These are phyloP conservation scores for Ceratitis capitata DNA, from an alignment of 1,140 invertebrate genomes.

Conservation along the genomic window DNA sequence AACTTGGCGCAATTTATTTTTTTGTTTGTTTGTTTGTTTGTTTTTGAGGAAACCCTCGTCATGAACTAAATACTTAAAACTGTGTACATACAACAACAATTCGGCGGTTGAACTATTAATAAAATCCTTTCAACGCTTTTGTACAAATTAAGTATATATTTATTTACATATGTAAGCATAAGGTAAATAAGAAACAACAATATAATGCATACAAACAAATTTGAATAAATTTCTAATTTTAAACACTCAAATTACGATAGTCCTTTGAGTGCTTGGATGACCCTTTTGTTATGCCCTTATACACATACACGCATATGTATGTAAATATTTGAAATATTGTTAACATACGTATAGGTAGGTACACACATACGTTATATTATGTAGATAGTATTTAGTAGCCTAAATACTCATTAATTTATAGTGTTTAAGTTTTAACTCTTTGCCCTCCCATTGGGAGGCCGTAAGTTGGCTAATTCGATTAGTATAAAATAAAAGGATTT, in stretches of 20 bases:
- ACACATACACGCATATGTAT: background rate
- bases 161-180: background rate
- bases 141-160: background rate
- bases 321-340: too few species aligned
- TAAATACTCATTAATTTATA: background rate
- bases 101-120: background rate
- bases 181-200: too few species aligned
- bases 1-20: slow-evolving; percentile 1
- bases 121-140: background rate
- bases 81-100: background rate
- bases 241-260: background rate
- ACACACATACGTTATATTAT: too few species aligned
- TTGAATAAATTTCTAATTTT: background rate
- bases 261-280: background rate
- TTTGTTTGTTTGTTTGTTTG: too few species aligned
- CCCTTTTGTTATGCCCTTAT: background rate
- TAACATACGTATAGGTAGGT: too few species aligned
- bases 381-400: background rate
- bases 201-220: too few species aligned
- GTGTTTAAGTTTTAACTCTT: background rate
- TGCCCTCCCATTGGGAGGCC: background rate
- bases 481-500: background rate
- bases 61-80: background rate
- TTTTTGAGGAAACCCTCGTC: background rate
- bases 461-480: background rate